Percentiles rank a stretch among this genome's conserved stretches.
These are phyloP conservation scores for Megaceryle torquata DNA, from an alignment of 2,113 vertebrate species.

Conservation along the genomic window DNA sequence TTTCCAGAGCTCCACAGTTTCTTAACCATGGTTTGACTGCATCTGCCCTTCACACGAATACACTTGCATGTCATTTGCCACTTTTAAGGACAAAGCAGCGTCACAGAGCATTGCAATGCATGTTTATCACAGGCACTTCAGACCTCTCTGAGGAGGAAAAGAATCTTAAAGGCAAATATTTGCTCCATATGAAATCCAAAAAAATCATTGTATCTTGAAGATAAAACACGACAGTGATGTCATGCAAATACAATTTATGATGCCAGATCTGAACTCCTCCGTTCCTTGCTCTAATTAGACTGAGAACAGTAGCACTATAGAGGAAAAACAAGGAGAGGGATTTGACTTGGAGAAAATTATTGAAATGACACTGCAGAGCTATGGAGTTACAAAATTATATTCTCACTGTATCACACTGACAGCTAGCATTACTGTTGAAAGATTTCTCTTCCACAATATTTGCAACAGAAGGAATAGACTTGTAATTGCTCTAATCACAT, in stretches of 20 bases:
- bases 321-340: not conserved
- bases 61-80: not conserved
- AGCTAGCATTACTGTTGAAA: not conserved
- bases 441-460: not conserved
- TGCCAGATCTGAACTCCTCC: not conserved
- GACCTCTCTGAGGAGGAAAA: not conserved
- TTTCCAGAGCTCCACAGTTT: not conserved
- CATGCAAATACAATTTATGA: not conserved
- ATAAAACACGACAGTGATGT: not conserved
- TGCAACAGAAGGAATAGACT: not conserved
- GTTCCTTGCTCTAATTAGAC: not conserved
- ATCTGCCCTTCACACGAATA: not conserved
- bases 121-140: not conserved
- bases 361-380: not conserved
- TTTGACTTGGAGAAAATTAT: not conserved
- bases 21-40: fast-evolving
- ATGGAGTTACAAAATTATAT: not conserved
- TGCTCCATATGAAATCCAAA: not conserved
- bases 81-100: not conserved
- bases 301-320: not conserved
- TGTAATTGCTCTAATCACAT: not conserved
- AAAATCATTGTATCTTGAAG: not conserved
- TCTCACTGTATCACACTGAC: not conserved
- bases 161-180: not conserved
- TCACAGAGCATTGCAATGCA: not conserved